Conservation (phyloP, 2,113 vertebrate species). For the Trematomus loennbergii region DNA sequence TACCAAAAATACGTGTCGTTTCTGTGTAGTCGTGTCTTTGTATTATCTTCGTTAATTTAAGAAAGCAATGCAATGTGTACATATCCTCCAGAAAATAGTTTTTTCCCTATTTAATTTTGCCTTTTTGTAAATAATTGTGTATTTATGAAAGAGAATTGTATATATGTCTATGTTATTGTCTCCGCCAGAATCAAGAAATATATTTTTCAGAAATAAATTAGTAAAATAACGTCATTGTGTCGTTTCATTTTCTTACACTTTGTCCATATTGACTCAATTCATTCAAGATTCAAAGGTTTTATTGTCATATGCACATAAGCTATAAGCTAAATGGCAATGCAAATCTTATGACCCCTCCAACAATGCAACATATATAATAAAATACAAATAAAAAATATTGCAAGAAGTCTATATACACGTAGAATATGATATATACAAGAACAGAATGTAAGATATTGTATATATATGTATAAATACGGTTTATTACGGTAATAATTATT, state of each 20-base stretch:
- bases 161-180: slow-evolving; percentile 78
- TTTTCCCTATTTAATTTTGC: slow-evolving; percentile 78
- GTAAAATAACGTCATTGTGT: slow-evolving; percentile 58
- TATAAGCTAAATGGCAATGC: too few species aligned
- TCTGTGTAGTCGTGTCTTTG: slow-evolving; percentile 51
- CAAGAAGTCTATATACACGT: too few species aligned
- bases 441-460: too few species aligned
- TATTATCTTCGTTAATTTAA: slow-evolving; percentile 80
- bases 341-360: too few species aligned
- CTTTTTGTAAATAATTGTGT: slow-evolving; percentile 80
- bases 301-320: too few species aligned
- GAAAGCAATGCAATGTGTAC: slow-evolving; percentile 82
- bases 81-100: slow-evolving; percentile 67
- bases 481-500: too few species aligned
- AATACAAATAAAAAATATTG: too few species aligned
- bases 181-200: slow-evolving; percentile 75
- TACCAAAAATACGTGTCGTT: slow-evolving; percentile 79
- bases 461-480: too few species aligned
- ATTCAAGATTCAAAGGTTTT: too few species aligned
- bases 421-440: too few species aligned
- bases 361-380: too few species aligned
- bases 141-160: slow-evolving; percentile 86
- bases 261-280: too few species aligned
- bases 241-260: slow-evolving; percentile 4
- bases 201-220: slow-evolving; percentile 86